Conservation (phyloP, 2,113 vertebrate species). For the Chascanopsetta lugubris region DNA sequence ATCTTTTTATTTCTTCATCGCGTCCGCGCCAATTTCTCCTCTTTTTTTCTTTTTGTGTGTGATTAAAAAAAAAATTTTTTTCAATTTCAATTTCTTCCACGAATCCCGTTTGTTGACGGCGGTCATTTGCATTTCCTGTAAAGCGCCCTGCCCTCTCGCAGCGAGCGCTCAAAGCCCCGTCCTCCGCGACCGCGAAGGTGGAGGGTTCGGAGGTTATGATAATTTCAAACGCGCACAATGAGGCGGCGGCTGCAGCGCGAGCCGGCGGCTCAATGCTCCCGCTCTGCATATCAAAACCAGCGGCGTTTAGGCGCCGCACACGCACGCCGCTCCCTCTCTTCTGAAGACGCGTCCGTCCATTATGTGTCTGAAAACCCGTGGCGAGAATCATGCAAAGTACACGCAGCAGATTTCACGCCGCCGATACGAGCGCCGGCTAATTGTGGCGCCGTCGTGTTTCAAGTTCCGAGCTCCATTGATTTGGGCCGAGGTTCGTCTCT, state of each 20-base stretch:
- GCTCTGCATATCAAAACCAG: slow-evolving; percentile 79
- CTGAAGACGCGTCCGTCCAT: slow-evolving; percentile 68
- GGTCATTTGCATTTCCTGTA: slow-evolving; percentile 93
- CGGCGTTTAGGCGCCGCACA: slow-evolving; percentile 84
- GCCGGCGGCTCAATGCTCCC: slow-evolving; percentile 51
- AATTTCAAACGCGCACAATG: slow-evolving; percentile 63
- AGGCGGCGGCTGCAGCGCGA: slow-evolving; percentile 28
- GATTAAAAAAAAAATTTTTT: no score
- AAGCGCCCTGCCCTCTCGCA: slow-evolving; percentile 91
- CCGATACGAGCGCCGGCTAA: slow-evolving; percentile 81
- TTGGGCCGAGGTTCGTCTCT: slow-evolving; percentile 88
- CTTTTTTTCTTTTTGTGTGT: slow-evolving; percentile 58
- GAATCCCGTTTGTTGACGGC: slow-evolving; percentile 85
- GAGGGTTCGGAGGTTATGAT: slow-evolving; percentile 62
- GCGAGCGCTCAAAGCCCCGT: slow-evolving; percentile 69
- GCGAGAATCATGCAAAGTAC: slow-evolving; percentile 57
- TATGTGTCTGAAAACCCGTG: slow-evolving; percentile 52
- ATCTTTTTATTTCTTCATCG: slow-evolving; percentile 50
- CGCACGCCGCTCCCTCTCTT: slow-evolving; percentile 58
- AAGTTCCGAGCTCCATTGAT: slow-evolving; percentile 96
- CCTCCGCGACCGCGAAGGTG: slow-evolving; percentile 82
- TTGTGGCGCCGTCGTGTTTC: slow-evolving; percentile 84
- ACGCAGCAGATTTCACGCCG: slow-evolving; percentile 55
- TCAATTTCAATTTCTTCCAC: slow-evolving; percentile 71
- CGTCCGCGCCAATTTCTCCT: not conserved